phyloP scores from a whole-genome alignment of 2,888 invertebrate species.

The Idaea dimidiata region DNA sequence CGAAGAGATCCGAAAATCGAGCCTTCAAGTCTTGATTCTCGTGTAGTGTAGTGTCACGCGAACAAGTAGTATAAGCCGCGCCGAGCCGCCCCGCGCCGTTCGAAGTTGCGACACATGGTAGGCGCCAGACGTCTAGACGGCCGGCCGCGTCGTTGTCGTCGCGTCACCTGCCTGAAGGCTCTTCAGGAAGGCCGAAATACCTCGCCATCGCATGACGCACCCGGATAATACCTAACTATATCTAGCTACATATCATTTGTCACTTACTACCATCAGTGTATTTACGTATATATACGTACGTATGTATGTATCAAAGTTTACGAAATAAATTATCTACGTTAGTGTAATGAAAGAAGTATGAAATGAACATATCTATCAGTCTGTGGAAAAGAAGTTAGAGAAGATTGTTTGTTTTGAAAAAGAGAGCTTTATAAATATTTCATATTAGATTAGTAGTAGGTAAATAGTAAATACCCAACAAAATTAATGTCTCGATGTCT shows the following conservation, averaged over 20 bases:
- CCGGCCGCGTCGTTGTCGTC: constrained; percentile 36
- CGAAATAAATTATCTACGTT: no score
- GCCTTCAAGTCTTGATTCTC: no score
- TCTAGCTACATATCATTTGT: not conserved
- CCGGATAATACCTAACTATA: constrained; percentile 13
- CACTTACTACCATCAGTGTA: not conserved
- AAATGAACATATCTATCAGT: no score
- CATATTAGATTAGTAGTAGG: no score
- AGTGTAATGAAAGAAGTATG: no score
- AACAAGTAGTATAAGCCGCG: constrained; percentile 18
- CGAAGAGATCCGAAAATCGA: not conserved
- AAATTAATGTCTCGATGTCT: no score
- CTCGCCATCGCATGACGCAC: constrained; percentile 28
- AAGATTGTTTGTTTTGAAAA: no score
- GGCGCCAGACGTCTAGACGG: constrained; percentile 68
- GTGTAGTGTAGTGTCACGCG: constrained; percentile 32
- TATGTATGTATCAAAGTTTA: no score
- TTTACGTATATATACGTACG: not conserved
- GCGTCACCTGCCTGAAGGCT: constrained; percentile 70
- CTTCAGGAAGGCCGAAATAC: constrained; percentile 59
- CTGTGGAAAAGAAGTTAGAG: no score
- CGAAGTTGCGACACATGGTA: constrained; percentile 48
- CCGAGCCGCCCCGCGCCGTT: constrained; percentile 11
- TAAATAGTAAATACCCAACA: no score
- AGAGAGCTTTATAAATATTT: no score